phyloP scores from a whole-genome alignment of 2,797 vertebrate species.

The Gymnothorax javanicus region DNA sequence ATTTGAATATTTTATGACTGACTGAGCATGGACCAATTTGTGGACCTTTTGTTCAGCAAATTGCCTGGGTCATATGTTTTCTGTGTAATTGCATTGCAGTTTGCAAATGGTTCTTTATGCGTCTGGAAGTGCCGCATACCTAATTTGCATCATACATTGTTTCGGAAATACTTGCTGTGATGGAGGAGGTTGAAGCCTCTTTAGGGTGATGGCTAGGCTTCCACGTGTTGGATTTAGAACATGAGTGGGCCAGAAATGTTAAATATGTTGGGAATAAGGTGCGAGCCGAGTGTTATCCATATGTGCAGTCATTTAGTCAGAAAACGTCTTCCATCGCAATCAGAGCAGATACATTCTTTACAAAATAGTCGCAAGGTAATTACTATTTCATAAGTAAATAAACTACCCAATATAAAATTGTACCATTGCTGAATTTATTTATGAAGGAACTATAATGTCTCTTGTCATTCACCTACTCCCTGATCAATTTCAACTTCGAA shows the following conservation, averaged over 20 bases:
- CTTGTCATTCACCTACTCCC: background rate
- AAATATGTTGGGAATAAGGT: background rate
- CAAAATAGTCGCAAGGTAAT: constrained; percentile 3
- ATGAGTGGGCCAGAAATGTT: background rate
- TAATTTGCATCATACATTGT: background rate
- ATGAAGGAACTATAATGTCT: background rate
- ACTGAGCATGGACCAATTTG: background rate
- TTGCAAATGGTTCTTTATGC: background rate
- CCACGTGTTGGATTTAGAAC: background rate
- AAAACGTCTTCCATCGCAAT: background rate
- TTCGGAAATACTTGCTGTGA: background rate
- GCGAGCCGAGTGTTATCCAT: background rate
- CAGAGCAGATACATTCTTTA: background rate
- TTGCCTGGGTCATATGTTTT: background rate
- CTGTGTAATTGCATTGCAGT: background rate
- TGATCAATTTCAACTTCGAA: background rate
- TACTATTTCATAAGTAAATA: background rate
- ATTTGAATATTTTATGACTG: background rate
- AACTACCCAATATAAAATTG: background rate
- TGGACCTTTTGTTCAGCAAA: background rate
- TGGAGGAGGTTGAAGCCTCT: background rate
- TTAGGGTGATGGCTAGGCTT: background rate
- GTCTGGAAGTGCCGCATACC: background rate
- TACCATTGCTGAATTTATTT: background rate
- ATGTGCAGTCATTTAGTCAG: background rate